Evolutionary conservation across 2,888 invertebrate genomes (phyloP).

Genomic region (Eudemis profundana): DNA sequence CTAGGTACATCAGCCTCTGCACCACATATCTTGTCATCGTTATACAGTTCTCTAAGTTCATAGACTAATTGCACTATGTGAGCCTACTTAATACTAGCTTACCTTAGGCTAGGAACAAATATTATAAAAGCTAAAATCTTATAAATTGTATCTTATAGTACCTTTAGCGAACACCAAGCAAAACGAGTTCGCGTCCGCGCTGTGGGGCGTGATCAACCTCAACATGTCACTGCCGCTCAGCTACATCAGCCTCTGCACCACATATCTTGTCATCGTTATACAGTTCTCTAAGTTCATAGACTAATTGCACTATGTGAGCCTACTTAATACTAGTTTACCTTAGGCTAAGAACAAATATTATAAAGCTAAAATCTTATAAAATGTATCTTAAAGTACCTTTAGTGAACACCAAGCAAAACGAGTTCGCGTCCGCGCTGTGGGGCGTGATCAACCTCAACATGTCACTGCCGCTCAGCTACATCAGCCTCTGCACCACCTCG

Average conservation of each 20-base stretch:
- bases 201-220: conserved; percentile 69
- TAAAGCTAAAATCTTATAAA: too few species aligned
- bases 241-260: conserved; percentile 71
- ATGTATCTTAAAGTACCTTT: too few species aligned
- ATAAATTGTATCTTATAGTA: too few species aligned
- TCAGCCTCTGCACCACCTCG: conserved; percentile 73
- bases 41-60: conserved; percentile 77
- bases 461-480: conserved; percentile 72
- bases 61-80: conserved; percentile 57
- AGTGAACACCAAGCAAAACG: too few species aligned
- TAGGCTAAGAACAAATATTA: too few species aligned
- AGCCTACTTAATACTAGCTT: too few species aligned
- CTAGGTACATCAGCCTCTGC: conserved; percentile 72
- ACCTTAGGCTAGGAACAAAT: too few species aligned
- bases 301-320: conserved; percentile 47
- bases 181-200: conserved; percentile 69
- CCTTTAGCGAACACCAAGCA: too few species aligned
- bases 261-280: conserved; percentile 73
- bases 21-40: conserved; percentile 74
- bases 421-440: conserved; percentile 69
- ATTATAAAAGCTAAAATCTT: too few species aligned
- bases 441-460: conserved; percentile 72
- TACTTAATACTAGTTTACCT: too few species aligned
- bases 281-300: conserved; percentile 78
- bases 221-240: conserved; percentile 75